These are phyloP conservation scores for Sorex araneus DNA, from an alignment of 2,113 vertebrate genomes.

Conservation along the genomic window DNA sequence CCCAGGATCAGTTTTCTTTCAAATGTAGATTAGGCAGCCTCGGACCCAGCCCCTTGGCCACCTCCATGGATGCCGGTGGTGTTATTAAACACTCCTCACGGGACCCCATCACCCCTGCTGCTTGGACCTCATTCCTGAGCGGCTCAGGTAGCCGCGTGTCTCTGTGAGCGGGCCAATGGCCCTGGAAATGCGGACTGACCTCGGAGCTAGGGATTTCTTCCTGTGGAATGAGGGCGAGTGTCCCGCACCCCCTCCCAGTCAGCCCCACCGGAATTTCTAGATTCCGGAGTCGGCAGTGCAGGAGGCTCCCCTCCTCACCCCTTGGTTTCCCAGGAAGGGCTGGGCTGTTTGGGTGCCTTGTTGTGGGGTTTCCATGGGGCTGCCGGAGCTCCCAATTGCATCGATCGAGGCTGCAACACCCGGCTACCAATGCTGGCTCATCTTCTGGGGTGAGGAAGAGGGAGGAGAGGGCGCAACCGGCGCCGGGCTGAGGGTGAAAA, in stretches of 20 bases:
- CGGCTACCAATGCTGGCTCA: conserved; percentile 6
- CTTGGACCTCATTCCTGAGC: background rate
- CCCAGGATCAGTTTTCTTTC: background rate
- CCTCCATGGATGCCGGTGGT: background rate
- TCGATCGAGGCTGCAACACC: conserved; percentile 28
- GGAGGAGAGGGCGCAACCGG: background rate
- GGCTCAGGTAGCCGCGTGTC: background rate
- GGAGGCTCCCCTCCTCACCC: conserved; percentile 22
- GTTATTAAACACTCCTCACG: background rate
- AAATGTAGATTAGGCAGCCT: background rate
- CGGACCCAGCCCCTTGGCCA: background rate
- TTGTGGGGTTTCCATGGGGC: conserved; percentile 84
- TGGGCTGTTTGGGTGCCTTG: conserved; percentile 81
- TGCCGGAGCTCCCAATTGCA: background rate
- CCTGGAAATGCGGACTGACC: background rate
- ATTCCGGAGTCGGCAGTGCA: conserved; percentile 76
- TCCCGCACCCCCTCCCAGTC: conserved; percentile 33
- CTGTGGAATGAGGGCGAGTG: background rate
- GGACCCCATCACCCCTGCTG: background rate
- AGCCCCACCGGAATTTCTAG: conserved; percentile 79
- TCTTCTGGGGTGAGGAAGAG: background rate
- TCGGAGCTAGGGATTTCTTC: conserved; percentile 49
- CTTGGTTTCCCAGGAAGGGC: conserved; percentile 69
- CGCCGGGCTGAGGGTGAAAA: background rate
- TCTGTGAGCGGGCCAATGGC: no score